phyloP scores from a whole-genome alignment of 2,797 vertebrate species.

The Platyrinchus mystaceus region DNA sequence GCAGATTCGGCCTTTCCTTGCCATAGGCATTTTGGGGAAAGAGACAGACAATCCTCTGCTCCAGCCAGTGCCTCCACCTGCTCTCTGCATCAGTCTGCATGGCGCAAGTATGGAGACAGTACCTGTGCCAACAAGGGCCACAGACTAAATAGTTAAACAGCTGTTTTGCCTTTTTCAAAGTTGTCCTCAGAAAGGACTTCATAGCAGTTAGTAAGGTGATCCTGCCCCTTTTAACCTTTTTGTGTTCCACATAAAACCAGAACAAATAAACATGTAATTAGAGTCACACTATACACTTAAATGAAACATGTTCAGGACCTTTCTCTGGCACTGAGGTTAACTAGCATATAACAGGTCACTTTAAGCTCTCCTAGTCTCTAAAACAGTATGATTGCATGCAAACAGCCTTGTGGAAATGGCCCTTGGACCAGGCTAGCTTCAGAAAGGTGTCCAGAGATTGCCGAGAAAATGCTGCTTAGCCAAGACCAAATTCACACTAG shows the following conservation, averaged over 20 bases:
- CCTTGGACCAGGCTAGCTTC: background rate
- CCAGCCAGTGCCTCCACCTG: background rate
- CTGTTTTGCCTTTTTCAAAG: background rate
- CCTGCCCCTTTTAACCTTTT: background rate
- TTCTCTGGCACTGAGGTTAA: background rate
- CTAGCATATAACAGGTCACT: background rate
- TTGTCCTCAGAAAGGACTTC: background rate
- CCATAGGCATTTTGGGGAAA: background rate
- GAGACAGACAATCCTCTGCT: background rate
- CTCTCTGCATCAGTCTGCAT: background rate
- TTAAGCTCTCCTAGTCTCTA: background rate
- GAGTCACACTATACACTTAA: background rate
- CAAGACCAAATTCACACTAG: background rate
- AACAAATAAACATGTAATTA: background rate
- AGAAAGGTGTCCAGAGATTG: background rate
- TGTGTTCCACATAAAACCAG: background rate
- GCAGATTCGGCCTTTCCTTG: background rate
- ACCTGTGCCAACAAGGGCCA: background rate
- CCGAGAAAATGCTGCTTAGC: background rate
- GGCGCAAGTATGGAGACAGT: background rate
- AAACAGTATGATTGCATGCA: background rate
- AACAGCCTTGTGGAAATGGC: background rate
- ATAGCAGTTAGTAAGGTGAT: background rate
- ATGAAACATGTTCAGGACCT: background rate
- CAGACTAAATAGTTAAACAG: background rate